Evolutionary conservation across 2,797 vertebrate species (phyloP), one percentile per base, ranked within the genome.

Genomic region (Synaphobranchus kaupii): DNA sequence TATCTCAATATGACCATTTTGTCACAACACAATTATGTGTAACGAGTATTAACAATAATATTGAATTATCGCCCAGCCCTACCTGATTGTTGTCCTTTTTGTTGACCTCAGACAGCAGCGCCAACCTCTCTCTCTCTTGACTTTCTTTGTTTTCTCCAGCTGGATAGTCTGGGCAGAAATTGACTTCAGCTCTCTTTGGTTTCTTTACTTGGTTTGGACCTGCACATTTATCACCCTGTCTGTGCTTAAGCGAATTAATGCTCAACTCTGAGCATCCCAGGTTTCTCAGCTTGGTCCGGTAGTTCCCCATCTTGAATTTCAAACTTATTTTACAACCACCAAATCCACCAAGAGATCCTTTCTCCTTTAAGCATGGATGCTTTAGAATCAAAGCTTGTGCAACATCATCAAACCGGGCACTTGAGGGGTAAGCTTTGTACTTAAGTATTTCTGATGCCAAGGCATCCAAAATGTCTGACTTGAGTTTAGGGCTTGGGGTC

Each of bases 171-270:
- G 87, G 89, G 7, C 34, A 88, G 85, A 81, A 90, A 85, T 88
- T 90, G 8, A 90, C 89, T 66, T 90, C 87, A 13, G 85, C 85
- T 83, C 76, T 82, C 56, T 60, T 85, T 9, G 86, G 84, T 76
- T 89, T 87, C 66, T 87, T 87, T 20, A 86, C 84, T 86, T 89
- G 52, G 80, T 87, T 86, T 25, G 86, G 84, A 87, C 50, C 71
- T 34, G 28, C 12, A 47, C 25, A 28, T 44, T 28, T 86, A 81
- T 82, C 78, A 82, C 76, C 34, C 17, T 81, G 47, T 86, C 52
- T 78, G 76, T 82, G 56, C 58, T 86, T 86, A 17, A 82, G 39
- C 52, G 54, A 86, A 82, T 86, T 86, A 25, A 86, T 86, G 52
- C 63, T 87, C 28, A 88, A n/a, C 63, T 89, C 82, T 39, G 86